Evolutionary conservation across 2,113 vertebrate species (phyloP).

Genomic region (Pithys albifrons): DNA sequence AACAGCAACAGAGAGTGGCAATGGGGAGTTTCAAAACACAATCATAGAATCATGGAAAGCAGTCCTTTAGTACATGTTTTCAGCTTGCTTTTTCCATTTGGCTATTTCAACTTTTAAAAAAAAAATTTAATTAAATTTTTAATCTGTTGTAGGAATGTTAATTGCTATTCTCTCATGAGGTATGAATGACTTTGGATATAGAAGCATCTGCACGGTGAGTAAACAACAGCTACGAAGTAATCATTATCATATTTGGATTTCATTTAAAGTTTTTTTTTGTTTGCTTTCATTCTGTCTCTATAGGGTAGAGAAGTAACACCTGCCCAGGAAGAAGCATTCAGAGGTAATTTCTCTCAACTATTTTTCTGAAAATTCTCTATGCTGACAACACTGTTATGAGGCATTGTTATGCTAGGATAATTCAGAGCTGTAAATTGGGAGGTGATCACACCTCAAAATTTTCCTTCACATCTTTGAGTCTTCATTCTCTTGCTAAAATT

Average conservation of each 20-base stretch:
- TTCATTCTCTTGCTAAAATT: not conserved
- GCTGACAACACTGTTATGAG: not conserved
- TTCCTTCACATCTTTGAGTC: not conserved
- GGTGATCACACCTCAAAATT: not conserved
- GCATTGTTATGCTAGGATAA: not conserved
- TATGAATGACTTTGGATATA: slow-evolving; percentile 40
- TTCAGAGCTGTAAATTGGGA: not conserved
- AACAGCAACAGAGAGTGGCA: not conserved
- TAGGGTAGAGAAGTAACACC: slow-evolving; percentile 26
- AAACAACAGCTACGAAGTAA: slow-evolving; percentile 56
- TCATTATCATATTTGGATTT: slow-evolving; percentile 39
- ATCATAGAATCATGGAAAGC: not conserved
- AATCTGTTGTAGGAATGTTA: not conserved
- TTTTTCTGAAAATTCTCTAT: not conserved
- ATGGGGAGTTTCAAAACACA: not conserved
- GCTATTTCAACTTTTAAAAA: not conserved
- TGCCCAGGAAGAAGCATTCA: not conserved
- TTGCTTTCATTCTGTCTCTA: slow-evolving; percentile 7
- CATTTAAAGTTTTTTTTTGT: slow-evolving; percentile 12
- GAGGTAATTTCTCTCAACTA: not conserved
- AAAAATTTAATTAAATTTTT: slow-evolving; percentile 7
- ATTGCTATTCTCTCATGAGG: slow-evolving; percentile 46
- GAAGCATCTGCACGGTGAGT: slow-evolving; percentile 39
- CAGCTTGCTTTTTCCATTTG: not conserved
- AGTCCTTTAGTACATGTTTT: not conserved